These are phyloP conservation scores for Drosophila engyochracea DNA, from an alignment of 2,888 invertebrate species.

Conservation along the genomic window DNA sequence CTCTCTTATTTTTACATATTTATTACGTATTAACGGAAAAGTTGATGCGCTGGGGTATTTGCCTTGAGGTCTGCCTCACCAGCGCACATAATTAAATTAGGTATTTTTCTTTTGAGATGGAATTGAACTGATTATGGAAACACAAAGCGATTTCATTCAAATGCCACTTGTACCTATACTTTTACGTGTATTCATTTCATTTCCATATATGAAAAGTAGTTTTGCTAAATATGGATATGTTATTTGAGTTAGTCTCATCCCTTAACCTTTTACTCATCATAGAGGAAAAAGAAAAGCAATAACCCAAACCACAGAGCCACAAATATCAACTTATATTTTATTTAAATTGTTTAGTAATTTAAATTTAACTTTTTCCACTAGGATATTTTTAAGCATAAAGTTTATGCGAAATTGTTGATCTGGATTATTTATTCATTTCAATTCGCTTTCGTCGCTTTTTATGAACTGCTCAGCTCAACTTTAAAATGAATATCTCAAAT, in stretches of 20 bases:
- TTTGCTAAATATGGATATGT: not conserved
- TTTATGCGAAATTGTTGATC: constrained; percentile 4
- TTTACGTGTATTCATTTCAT: constrained; percentile 3
- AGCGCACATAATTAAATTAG: constrained; percentile 70
- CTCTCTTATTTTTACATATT: constrained; percentile 44
- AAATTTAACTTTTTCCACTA: not conserved
- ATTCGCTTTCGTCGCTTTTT: not conserved
- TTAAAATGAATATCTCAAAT: constrained; percentile 40
- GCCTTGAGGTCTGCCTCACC: constrained; percentile 54
- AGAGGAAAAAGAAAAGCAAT: too few species aligned
- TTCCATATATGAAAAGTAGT: not conserved
- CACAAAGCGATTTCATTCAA: constrained; percentile 25
- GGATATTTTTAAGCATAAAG: not conserved
- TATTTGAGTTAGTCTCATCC: not conserved
- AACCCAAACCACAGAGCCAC: not conserved
- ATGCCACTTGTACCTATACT: constrained; percentile 1
- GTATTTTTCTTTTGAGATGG: constrained; percentile 46
- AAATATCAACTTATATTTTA: not conserved
- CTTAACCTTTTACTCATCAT: not conserved
- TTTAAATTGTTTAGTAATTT: not conserved
- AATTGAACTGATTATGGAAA: constrained; percentile 62
- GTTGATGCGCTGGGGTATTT: constrained; percentile 47
- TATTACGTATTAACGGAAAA: constrained; percentile 58
- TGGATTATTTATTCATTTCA: constrained; percentile 1
- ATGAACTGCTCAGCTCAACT: constrained; percentile 17